These are phyloP conservation scores for Leptinotarsa peninsularis DNA, from an alignment of 2,888 invertebrate species.

Conservation along the genomic window DNA sequence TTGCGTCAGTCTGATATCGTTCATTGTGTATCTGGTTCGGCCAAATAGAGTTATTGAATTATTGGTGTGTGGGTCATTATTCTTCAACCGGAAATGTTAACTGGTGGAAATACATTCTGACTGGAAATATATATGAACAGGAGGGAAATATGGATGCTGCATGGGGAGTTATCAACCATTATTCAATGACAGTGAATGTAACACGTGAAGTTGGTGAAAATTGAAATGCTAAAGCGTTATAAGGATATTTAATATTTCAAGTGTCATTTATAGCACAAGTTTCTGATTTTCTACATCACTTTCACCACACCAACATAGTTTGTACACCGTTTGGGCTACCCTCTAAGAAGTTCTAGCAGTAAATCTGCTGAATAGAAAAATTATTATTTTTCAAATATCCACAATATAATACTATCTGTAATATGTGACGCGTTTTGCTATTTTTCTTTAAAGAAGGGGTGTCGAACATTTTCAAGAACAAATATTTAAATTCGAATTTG, in stretches of 20 bases:
- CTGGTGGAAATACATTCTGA: neutral
- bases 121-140: neutral
- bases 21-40: neutral
- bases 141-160: neutral
- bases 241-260: neutral
- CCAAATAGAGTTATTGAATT: neutral
- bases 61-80: neutral
- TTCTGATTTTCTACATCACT: neutral
- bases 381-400: too few relatives aligned
- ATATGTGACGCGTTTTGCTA: too few relatives aligned
- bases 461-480: too few relatives aligned
- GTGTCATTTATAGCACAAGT: neutral
- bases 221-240: neutral
- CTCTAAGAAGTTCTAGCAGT: too few relatives aligned
- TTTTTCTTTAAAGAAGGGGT: too few relatives aligned
- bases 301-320: too few relatives aligned
- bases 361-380: too few relatives aligned
- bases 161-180: neutral
- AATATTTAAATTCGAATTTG: too few relatives aligned
- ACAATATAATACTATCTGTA: too few relatives aligned
- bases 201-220: neutral
- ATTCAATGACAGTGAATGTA: neutral
- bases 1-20: neutral
- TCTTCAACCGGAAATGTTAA: slow-evolving; percentile 1
- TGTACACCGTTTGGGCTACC: too few relatives aligned